These are phyloP conservation scores for Callithrix jacchus DNA, from an alignment of 2,113 vertebrate species.

Conservation along the genomic window DNA sequence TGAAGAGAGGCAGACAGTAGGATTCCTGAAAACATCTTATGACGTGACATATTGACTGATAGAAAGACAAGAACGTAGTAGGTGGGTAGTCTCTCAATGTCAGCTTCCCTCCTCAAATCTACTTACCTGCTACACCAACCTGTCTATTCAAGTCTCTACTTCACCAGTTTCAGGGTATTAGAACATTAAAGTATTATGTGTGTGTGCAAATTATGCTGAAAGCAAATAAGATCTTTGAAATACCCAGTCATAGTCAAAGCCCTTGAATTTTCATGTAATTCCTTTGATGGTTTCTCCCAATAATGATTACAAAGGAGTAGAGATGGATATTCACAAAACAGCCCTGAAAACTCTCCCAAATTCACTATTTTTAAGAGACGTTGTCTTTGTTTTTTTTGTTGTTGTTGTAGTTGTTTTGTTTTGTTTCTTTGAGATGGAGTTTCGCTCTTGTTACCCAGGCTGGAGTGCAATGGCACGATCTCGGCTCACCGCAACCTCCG, in stretches of 20 bases:
- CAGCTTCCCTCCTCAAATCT: too few relatives aligned
- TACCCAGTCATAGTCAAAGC: not conserved
- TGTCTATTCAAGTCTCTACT: not conserved
- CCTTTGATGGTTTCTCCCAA: not conserved
- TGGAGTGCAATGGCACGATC: too few relatives aligned
- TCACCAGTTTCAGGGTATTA: not conserved
- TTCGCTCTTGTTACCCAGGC: too few relatives aligned
- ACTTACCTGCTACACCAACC: not conserved
- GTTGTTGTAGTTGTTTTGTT: too few relatives aligned
- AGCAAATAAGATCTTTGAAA: not conserved
- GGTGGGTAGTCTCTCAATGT: accelerated
- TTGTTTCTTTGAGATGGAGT: too few relatives aligned
- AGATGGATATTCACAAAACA: not conserved
- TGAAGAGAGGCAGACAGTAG: not conserved
- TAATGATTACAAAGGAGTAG: not conserved
- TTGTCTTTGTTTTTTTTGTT: too few relatives aligned
- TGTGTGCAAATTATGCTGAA: not conserved
- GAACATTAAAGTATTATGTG: not conserved
- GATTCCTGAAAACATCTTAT: not conserved
- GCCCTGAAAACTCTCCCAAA: not conserved
- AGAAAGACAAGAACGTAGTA: not conserved
- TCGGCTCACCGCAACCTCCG: too few relatives aligned
- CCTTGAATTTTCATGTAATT: not conserved
- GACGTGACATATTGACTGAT: not conserved
- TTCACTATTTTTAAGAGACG: not conserved